Evolutionary conservation across 30 jellyfish, hydroid and myxozoan species (phyloP), one percentile per base, ranked within the genome.

Genomic region (Mastigias papua): DNA sequence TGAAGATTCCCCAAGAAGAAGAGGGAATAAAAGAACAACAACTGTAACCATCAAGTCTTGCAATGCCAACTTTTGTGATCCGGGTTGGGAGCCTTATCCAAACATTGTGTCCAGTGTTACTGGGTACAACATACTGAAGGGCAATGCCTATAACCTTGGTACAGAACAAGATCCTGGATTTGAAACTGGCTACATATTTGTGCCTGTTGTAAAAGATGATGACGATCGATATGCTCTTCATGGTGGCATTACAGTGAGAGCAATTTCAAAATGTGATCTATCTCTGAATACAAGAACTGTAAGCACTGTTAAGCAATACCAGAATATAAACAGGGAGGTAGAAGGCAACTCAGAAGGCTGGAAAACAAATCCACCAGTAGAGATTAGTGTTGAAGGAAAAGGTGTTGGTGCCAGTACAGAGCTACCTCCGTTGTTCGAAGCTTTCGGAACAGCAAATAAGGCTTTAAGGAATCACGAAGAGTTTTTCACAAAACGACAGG

Each of bases 101-200:
- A 84, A 84, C 31, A 70, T 84, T 1, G 49, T 58, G 71, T 25
- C 93, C 2, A 75, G 80, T 29, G 70, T 84, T 88, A 69, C 88
- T 8, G 93, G 93, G 1, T 84, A 84, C 80, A 84, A 84, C 50
- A 84, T 84, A 33, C 34, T 84, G 63, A 73, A 84, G 61, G 93
- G 93, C 23, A 82, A 82, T 23, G 34, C 92, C 22, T 26, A n/a
- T 3, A 31, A 63, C 34, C 60, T 27, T 25, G 49, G 62, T 30
- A 42, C 61, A 10, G 57, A 29, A 9, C 67, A 66, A 21, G 92
- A 82, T 69, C 92, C 92, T 7, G 92, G 92, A 32, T 66, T 68
- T n/a, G 34, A 34, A 0, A 48, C 73, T 19, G 73, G 51, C 0
- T 82, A 82, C 79, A 67, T 82, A 13, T 82, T 82, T 62, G 76